Evolutionary conservation across 2,113 vertebrate species (phyloP).

Genomic region (Prionailurus bengalensis): DNA sequence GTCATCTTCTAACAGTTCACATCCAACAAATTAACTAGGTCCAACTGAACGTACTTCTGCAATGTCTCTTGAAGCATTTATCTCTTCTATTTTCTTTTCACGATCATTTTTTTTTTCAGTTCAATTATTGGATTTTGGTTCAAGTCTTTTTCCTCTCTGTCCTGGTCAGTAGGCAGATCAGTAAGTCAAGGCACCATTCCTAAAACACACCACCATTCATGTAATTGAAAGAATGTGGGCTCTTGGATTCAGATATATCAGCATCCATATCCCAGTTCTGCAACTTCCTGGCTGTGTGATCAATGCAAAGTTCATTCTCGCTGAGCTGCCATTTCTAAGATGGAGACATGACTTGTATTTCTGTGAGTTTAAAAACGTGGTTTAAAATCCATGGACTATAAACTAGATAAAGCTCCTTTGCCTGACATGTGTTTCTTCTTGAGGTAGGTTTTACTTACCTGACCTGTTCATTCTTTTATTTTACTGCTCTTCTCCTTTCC

Average conservation of each 20-base stretch:
- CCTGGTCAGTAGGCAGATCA: not conserved
- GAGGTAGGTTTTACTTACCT: not conserved
- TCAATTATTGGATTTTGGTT: not conserved
- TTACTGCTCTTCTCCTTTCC: not conserved
- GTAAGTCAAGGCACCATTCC: not conserved
- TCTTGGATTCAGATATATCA: not conserved
- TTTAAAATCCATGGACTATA: not conserved
- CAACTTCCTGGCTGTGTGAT: not conserved
- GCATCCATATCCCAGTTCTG: not conserved
- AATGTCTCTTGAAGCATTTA: not conserved
- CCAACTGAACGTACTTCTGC: not conserved
- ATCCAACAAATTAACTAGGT: not conserved
- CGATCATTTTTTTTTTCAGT: not conserved
- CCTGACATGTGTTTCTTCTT: not conserved
- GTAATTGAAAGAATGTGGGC: not conserved
- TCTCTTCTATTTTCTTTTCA: not conserved
- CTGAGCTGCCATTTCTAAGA: not conserved
- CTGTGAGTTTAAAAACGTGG: not conserved
- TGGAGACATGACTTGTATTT: not conserved
- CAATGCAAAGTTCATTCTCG: not conserved
- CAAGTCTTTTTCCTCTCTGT: not conserved
- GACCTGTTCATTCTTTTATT: not conserved
- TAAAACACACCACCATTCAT: not conserved
- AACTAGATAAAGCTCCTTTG: not conserved
- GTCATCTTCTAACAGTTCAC: not conserved